Conservation (phyloP, 1,140 invertebrate genomes). For the Drosophila subobscura region DNA sequence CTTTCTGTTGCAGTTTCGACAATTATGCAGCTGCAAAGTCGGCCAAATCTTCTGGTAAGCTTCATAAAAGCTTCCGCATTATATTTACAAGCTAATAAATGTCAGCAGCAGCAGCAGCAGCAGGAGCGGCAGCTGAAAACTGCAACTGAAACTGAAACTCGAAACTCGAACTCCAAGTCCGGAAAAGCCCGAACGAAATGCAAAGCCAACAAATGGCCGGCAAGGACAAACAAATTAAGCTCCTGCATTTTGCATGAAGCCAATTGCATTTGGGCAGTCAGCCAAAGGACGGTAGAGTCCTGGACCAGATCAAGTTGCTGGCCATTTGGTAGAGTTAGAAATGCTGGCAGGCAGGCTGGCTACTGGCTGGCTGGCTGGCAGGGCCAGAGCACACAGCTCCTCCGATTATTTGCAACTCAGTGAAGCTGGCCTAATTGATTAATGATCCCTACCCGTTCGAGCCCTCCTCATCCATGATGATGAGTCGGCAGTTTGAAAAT, state of each 20-base stretch:
- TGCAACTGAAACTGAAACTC: conserved; percentile 19
- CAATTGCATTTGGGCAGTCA: conserved; percentile 45
- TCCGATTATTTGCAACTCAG: conserved; percentile 45
- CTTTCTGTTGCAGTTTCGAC: conserved; percentile 23
- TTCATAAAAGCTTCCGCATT: conserved; percentile 51
- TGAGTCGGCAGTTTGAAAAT: conserved; percentile 34
- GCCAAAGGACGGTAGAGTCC: conserved; percentile 32
- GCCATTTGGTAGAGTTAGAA: conserved; percentile 31
- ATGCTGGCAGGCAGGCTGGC: conserved; percentile 4
- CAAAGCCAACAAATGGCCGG: conserved; percentile 59
- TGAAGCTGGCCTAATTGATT: conserved; percentile 58
- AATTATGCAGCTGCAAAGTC: conserved; percentile 54
- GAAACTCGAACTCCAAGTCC: conserved; percentile 25
- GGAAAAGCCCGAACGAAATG: conserved; percentile 43
- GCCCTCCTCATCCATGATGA: conserved; percentile 2
- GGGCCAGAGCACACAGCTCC: conserved; percentile 4
- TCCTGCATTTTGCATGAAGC: conserved; percentile 65
- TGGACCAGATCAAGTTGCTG: conserved; percentile 40
- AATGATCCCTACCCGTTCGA: conserved; percentile 32
- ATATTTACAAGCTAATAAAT: conserved; percentile 71
- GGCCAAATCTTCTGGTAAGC: conserved; percentile 55
- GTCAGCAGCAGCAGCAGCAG: conserved; percentile 37
- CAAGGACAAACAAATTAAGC: conserved; percentile 62
- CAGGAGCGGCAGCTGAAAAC: conserved; percentile 20
- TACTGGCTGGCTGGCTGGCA: not conserved